A percentile compares a stretch with the other conserved stretches of the same genome.
phyloP scores from a whole-genome alignment of 2,888 invertebrate genomes.

The Rhagium mordax region DNA sequence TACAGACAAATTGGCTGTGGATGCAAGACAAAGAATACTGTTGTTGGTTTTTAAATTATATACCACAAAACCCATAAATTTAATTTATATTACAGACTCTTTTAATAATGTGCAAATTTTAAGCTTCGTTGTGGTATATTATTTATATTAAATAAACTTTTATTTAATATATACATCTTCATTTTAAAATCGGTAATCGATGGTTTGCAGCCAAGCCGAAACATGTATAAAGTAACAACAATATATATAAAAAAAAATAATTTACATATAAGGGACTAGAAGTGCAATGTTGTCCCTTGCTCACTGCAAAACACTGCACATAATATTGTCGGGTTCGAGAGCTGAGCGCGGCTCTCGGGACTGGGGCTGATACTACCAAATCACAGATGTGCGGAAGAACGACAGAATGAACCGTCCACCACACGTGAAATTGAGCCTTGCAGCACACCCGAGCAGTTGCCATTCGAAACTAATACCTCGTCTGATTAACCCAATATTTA shows the following conservation, averaged over 20 bases:
- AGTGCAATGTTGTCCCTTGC: constrained; percentile 28
- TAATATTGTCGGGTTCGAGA: constrained; percentile 55
- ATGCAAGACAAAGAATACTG: constrained; percentile 30
- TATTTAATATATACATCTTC: constrained; percentile 21
- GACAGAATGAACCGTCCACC: constrained; percentile 13
- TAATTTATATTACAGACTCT: constrained; percentile 25
- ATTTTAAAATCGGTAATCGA: constrained; percentile 15
- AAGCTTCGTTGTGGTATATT: constrained; percentile 9
- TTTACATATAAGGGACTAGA: constrained; percentile 21
- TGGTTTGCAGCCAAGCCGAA: constrained; percentile 28
- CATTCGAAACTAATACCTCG: constrained; percentile 41
- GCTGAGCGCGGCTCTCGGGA: constrained; percentile 36
- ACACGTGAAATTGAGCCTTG: constrained; percentile 32
- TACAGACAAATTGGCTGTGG: constrained; percentile 36
- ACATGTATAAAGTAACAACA: constrained; percentile 24
- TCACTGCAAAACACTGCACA: constrained; percentile 26
- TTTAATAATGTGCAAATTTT: constrained; percentile 19
- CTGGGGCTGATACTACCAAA: constrained; percentile 36
- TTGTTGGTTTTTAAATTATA: constrained; percentile 15
- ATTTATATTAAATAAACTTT: constrained; percentile 10
- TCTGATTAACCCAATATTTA: constrained; percentile 76
- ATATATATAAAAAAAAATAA: constrained; percentile 21
- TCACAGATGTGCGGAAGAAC: constrained; percentile 40
- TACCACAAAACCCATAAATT: constrained; percentile 23
- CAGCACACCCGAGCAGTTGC: constrained; percentile 31